phyloP scores from a whole-genome alignment of 2,888 invertebrate genomes.

The Macropis europaea region DNA sequence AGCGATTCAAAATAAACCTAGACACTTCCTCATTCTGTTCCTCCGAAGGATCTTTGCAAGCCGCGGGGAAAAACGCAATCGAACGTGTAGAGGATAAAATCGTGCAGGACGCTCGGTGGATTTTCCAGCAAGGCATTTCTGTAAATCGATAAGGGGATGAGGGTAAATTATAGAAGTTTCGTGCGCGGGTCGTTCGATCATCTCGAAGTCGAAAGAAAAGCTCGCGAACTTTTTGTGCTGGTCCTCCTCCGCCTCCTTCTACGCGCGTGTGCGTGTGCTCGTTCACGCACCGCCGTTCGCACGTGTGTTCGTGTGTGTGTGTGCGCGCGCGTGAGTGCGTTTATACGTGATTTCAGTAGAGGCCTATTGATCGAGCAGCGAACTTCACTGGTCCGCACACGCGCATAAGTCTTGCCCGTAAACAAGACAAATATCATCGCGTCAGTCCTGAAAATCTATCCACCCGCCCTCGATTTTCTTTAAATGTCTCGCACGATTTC shows the following conservation, averaged over 20 bases:
- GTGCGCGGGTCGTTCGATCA: constrained; percentile 42
- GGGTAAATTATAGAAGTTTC: constrained; percentile 53
- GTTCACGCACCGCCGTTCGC: not conserved
- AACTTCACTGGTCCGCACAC: constrained; percentile 75
- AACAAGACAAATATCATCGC: constrained; percentile 80
- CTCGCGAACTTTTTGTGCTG: constrained; percentile 57
- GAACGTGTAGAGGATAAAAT: not conserved
- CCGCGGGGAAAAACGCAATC: not conserved
- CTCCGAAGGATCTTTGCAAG: not conserved
- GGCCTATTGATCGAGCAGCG: constrained; percentile 77
- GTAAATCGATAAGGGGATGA: constrained; percentile 48
- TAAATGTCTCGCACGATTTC: constrained; percentile 51
- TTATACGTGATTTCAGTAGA: constrained; percentile 74
- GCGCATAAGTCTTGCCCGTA: constrained; percentile 79
- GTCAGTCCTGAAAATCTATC: constrained; percentile 75
- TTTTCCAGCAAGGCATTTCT: constrained; percentile 11
- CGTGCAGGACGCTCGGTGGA: not conserved
- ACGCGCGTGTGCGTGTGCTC: constrained; percentile 10
- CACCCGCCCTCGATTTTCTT: constrained; percentile 62
- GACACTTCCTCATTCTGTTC: not conserved
- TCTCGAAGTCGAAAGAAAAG: constrained; percentile 55
- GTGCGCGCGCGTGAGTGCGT: constrained; percentile 53
- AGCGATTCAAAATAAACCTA: too few species aligned
- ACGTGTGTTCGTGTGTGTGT: constrained; percentile 32
- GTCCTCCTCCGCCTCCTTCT: not conserved